Evolutionary conservation across 53 echinoderm and acorn worm genomes (phyloP), one percentile per base, ranked within the genome.

Genomic region (Apostichopus leukothele): DNA sequence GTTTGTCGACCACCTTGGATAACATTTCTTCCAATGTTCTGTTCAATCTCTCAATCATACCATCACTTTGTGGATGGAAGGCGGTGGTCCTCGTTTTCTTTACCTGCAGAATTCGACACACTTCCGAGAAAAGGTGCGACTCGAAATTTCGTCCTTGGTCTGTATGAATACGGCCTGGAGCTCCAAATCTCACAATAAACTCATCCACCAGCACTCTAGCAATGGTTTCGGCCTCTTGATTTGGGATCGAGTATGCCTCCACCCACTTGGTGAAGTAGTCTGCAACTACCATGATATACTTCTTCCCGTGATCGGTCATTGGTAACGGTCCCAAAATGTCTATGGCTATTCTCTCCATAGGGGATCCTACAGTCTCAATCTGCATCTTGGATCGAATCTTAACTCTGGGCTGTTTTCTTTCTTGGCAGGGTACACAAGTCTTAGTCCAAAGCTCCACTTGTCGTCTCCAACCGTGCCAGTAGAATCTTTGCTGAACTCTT

Each of bases 11-110:
- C 50, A 73, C 50, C 53, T 51, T 74, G 23, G 51, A 51, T 12
- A 86, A 74, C 86, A 73, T 86, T 5, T 8, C 50, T 22, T 16
- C 86, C 5, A 86, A 4, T 7, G 75, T 90, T 53, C 84, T 60
- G 73, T 90, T 90, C 12, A 90, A 90, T 25, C 90, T 51, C 57
- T 90, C 83, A 23, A 84, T 59, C 51, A 90, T 21, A 14, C 90
- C 90, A 84, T 90, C 90, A 10, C 51, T 8, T 27, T 84, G 83
- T 6, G 84, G 90, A 13, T 55, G 54, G 12, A 68, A 74, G 51
- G 84, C 73, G 3, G 73, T 73, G 5, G 90, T 90, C 18, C 84
- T 90, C 25, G 25, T 25, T 25, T 25, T 25, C 19, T 51, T 18
- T 5, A 90, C 84, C n/a, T 51, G 73, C 6, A 86, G 10, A 4